These are phyloP conservation scores for Melipona quadrifasciata DNA, from an alignment of 1,140 invertebrate species.

Conservation along the genomic window DNA sequence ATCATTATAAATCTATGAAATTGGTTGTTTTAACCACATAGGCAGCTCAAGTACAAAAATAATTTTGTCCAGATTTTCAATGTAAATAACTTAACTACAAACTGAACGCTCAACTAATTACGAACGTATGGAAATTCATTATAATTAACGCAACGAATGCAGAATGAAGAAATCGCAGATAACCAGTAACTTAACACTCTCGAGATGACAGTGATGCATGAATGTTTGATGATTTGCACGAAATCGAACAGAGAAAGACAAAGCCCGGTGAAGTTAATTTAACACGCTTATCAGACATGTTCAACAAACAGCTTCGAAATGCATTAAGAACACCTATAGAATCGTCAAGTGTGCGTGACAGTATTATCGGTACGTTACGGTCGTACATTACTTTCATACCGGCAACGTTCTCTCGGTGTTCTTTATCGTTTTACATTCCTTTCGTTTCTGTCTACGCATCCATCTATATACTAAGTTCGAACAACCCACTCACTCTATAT, in stretches of 20 bases:
- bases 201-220: background rate
- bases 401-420: background rate
- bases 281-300: conserved; percentile 25
- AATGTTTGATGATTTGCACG: conserved; percentile 8
- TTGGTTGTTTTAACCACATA: background rate
- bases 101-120: background rate
- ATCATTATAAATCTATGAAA: background rate
- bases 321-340: conserved; percentile 25
- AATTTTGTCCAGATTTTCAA: background rate
- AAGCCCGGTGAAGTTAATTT: conserved; percentile 7
- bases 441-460: background rate
- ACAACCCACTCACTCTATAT: background rate
- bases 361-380: conserved; percentile 38
- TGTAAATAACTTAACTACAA: background rate
- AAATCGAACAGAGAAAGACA: conserved; percentile 1
- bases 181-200: background rate
- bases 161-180: background rate
- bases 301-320: conserved; percentile 24
- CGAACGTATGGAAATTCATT: background rate
- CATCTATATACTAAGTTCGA: background rate
- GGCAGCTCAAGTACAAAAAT: background rate
- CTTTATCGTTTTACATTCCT: conserved; percentile 10
- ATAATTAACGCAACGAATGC: background rate
- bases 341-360: conserved; percentile 39
- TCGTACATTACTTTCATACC: conserved; percentile 38